These are phyloP conservation scores for Leptopilina boulardi DNA, from an alignment of 1,140 invertebrate species.

Conservation along the genomic window DNA sequence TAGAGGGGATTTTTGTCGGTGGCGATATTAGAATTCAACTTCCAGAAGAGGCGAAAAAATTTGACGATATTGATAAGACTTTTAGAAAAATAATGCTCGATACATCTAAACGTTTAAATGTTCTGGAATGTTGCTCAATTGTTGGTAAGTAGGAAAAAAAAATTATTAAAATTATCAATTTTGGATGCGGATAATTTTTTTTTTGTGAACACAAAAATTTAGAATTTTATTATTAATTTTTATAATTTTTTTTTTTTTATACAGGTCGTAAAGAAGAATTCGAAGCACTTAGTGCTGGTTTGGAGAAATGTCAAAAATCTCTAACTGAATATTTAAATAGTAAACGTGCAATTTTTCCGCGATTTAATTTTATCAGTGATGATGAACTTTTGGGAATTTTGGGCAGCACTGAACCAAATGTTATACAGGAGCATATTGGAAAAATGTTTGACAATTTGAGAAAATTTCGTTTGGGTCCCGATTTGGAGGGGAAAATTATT, in stretches of 20 bases:
- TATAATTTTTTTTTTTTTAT: conserved; percentile 38
- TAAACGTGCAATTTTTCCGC: conserved; percentile 89
- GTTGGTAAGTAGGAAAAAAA: conserved; percentile 71
- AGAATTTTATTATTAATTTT: background rate
- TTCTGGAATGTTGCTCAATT: conserved; percentile 85
- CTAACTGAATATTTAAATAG: conserved; percentile 92
- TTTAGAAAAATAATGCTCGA: conserved; percentile 91
- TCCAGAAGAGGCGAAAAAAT: conserved; percentile 91
- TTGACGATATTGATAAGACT: conserved; percentile 89
- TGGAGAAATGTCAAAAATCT: conserved; percentile 94
- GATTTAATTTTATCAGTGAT: conserved; percentile 96
- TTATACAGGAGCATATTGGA: conserved; percentile 93
- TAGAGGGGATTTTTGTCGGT: conserved; percentile 93
- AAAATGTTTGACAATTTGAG: conserved; percentile 97
- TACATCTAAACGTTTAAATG: conserved; percentile 85
- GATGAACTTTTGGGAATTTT: conserved; percentile 93
- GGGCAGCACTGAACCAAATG: conserved; percentile 86
- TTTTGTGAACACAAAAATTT: background rate
- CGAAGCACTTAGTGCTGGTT: conserved; percentile 81
- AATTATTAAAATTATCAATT: no score
- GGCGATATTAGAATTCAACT: conserved; percentile 90
- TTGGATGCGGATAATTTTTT: conserved; percentile 30
- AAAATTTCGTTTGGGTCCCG: conserved; percentile 81
- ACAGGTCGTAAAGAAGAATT: conserved; percentile 85
- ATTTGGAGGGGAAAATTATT: conserved; percentile 79